Percentiles rank a stretch among this genome's conserved stretches.
These are phyloP conservation scores for Poecile montanus DNA, from an alignment of 2,797 vertebrate species.

Conservation along the genomic window DNA sequence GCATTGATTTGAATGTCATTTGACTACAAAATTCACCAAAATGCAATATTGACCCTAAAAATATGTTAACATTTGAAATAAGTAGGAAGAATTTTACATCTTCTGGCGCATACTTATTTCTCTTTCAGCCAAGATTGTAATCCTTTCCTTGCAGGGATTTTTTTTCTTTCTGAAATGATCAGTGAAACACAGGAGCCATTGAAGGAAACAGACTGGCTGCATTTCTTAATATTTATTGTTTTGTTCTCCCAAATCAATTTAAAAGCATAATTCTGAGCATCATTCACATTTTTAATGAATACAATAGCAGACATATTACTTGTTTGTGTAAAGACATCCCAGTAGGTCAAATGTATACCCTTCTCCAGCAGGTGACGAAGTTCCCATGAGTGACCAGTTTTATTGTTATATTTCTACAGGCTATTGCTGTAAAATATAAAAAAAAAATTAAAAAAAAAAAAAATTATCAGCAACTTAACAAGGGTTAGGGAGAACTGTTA, in stretches of 20 bases:
- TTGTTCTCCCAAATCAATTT: constrained; percentile 51
- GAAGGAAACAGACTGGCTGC: constrained; percentile 25
- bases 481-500: neutral
- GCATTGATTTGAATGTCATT: neutral
- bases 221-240: constrained; percentile 58
- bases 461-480: neutral
- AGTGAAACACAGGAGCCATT: neutral
- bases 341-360: neutral
- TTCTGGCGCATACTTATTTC: constrained; percentile 16
- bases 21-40: neutral
- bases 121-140: constrained; percentile 17
- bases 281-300: constrained; percentile 61
- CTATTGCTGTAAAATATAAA: neutral
- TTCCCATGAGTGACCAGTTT: neutral
- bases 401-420: neutral
- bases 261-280: constrained; percentile 36
- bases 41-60: neutral
- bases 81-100: neutral
- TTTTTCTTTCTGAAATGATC: constrained; percentile 23
- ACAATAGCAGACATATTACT: constrained; percentile 22
- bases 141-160: neutral
- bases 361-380: neutral
- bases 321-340: constrained; percentile 24
- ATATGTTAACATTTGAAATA: neutral
- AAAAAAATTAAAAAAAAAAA: neutral